Percentiles rank a stretch among this genome's conserved stretches.
Conservation (phyloP, 2,888 invertebrate species). For the Idaea dimidiata region DNA sequence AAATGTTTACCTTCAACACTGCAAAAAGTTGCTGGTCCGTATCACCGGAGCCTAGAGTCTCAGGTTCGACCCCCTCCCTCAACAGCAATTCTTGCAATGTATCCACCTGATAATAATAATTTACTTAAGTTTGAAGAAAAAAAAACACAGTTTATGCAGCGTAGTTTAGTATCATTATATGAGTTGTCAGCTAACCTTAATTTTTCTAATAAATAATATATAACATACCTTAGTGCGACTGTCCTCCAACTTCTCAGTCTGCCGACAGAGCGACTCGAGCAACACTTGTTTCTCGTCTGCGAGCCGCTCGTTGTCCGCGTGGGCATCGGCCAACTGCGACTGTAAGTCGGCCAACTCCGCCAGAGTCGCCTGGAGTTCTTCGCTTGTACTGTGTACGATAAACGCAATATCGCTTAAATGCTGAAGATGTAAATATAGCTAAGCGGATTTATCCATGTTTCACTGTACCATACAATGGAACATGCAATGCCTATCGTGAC, state of each 20-base stretch:
- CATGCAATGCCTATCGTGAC: too few relatives aligned
- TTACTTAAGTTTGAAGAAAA: neutral
- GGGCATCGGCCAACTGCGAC: constrained; percentile 91
- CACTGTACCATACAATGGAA: too few relatives aligned
- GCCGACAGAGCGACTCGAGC: constrained; percentile 93
- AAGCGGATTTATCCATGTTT: too few relatives aligned
- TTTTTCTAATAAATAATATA: neutral
- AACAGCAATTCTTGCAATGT: constrained; percentile 90
- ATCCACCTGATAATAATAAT: constrained; percentile 81
- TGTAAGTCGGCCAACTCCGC: constrained; percentile 96
- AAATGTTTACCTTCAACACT: constrained; percentile 84
- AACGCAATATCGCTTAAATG: too few relatives aligned
- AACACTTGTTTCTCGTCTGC: constrained; percentile 94
- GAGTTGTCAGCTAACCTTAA: too few relatives aligned
- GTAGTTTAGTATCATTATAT: too few relatives aligned
- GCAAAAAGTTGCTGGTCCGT: constrained; percentile 91
- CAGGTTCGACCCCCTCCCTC: constrained; percentile 85
- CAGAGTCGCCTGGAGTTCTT: constrained; percentile 95
- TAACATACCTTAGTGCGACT: constrained; percentile 84
- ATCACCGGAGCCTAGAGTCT: constrained; percentile 84
- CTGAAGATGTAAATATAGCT: too few relatives aligned
- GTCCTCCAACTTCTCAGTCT: constrained; percentile 95
- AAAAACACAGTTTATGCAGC: neutral
- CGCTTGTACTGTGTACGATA: constrained; percentile 86
- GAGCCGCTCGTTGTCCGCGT: constrained; percentile 92